Evolutionary conservation across 2,113 vertebrate genomes (phyloP).

Genomic region (Furnarius figulus): DNA sequence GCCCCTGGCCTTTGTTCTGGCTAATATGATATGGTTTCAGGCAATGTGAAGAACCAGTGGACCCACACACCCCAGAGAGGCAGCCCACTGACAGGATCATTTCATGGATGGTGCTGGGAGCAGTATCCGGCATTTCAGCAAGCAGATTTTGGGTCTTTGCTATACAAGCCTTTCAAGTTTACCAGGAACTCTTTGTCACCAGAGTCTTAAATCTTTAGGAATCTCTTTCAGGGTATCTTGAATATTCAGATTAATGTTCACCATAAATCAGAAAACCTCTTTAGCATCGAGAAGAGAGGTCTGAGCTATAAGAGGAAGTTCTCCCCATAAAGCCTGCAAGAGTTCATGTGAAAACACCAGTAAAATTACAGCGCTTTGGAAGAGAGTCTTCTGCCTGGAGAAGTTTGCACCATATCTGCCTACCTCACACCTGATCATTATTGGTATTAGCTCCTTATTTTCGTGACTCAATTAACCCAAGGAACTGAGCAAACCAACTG

Average conservation of each 20-base stretch:
- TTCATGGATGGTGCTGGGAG: not conserved
- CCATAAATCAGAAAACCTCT: not conserved
- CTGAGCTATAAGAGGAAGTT: not conserved
- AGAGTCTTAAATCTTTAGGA: not conserved
- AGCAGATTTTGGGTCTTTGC: not conserved
- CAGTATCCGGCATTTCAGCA: not conserved
- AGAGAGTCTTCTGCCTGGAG: not conserved
- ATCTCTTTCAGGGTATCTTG: not conserved
- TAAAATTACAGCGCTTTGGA: not conserved
- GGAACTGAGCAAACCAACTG: not conserved
- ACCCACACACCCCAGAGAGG: not conserved
- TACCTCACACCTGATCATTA: not conserved
- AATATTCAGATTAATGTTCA: not conserved
- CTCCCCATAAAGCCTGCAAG: not conserved
- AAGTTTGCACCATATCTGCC: not conserved
- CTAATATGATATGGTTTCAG: not conserved
- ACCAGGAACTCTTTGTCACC: not conserved
- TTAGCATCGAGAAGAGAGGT: not conserved
- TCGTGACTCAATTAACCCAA: not conserved
- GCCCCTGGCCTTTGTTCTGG: not conserved
- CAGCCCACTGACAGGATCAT: not conserved
- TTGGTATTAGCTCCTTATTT: not conserved
- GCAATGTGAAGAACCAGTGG: not conserved
- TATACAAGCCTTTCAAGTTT: not conserved
- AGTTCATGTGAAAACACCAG: not conserved